A percentile compares a stretch with the other conserved stretches of the same genome.
Evolutionary conservation across 2,888 invertebrate species (phyloP).

Genomic region (Pristionchus japonicus): DNA sequence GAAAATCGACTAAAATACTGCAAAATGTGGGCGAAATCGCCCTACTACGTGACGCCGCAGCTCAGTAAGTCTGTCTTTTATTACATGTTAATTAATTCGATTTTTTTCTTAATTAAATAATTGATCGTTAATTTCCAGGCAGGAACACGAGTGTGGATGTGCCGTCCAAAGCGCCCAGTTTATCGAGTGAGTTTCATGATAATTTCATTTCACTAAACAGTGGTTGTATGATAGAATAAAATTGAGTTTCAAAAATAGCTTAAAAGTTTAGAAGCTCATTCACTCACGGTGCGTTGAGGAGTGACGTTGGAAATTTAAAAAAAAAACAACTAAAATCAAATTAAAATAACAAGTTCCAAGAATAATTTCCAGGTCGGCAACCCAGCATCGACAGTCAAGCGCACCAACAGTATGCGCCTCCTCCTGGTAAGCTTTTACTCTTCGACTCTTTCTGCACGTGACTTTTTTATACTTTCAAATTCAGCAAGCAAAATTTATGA

Average conservation of each 20-base stretch:
- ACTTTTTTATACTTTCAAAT: no score
- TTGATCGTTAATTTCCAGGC: neutral
- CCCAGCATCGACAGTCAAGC: neutral
- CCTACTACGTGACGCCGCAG: slow-evolving; percentile 13
- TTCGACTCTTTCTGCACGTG: no score
- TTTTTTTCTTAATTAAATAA: neutral
- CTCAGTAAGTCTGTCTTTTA: neutral
- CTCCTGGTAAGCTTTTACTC: neutral
- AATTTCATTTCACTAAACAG: neutral
- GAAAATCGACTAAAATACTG: neutral
- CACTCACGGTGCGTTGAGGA: no score
- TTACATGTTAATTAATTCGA: neutral
- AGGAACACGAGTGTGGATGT: slow-evolving; percentile 10
- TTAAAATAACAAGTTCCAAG: neutral
- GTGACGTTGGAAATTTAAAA: no score
- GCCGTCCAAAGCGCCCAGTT: slow-evolving; percentile 12
- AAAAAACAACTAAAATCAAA: neutral
- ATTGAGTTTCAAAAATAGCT: no score
- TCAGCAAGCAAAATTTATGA: no score
- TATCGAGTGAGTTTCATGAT: neutral
- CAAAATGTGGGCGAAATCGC: slow-evolving; percentile 20
- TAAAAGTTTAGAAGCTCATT: no score
- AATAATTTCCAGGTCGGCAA: neutral
- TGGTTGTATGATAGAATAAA: no score
- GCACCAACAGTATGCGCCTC: neutral